Percentiles rank a stretch among this genome's conserved stretches.
Conservation (phyloP, 2,113 vertebrate genomes). For the Oreochromis tanganicae region DNA sequence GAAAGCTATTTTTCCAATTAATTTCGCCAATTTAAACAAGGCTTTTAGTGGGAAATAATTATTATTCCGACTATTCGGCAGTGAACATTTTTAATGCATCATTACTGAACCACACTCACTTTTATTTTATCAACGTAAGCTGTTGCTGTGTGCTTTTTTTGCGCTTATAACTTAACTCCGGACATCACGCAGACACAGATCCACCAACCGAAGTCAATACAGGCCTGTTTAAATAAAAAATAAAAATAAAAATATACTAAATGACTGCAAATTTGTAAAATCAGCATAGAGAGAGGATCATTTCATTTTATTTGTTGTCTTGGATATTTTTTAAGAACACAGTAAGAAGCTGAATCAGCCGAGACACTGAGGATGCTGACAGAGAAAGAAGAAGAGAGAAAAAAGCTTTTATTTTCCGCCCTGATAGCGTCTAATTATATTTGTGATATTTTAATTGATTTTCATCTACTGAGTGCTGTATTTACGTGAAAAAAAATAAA, state of each 20-base stretch:
- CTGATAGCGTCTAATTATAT: neutral
- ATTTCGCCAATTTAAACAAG: slow-evolving; percentile 17
- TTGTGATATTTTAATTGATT: slow-evolving; percentile 15
- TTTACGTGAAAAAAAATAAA: neutral
- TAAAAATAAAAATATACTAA: neutral
- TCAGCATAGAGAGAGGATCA: neutral
- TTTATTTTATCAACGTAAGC: slow-evolving; percentile 9
- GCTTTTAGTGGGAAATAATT: slow-evolving; percentile 13
- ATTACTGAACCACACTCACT: neutral
- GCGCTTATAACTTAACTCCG: neutral
- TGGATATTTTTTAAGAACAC: slow-evolving; percentile 29
- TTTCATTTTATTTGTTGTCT: neutral
- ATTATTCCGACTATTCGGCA: neutral
- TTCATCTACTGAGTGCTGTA: neutral
- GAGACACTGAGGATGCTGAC: slow-evolving; percentile 7
- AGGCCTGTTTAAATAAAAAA: neutral
- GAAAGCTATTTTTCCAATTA: slow-evolving; percentile 10
- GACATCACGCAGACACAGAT: neutral
- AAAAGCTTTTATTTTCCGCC: slow-evolving; percentile 2
- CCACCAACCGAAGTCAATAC: neutral
- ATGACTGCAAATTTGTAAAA: neutral
- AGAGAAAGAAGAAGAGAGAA: neutral
- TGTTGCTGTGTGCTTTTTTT: neutral
- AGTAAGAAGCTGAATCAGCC: slow-evolving; percentile 9
- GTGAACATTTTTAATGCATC: slow-evolving; percentile 7